A percentile compares a stretch with the other conserved stretches of the same genome.
These are phyloP conservation scores for Periophthalmodon schlosseri DNA, from an alignment of 2,113 vertebrate species.

Conservation along the genomic window DNA sequence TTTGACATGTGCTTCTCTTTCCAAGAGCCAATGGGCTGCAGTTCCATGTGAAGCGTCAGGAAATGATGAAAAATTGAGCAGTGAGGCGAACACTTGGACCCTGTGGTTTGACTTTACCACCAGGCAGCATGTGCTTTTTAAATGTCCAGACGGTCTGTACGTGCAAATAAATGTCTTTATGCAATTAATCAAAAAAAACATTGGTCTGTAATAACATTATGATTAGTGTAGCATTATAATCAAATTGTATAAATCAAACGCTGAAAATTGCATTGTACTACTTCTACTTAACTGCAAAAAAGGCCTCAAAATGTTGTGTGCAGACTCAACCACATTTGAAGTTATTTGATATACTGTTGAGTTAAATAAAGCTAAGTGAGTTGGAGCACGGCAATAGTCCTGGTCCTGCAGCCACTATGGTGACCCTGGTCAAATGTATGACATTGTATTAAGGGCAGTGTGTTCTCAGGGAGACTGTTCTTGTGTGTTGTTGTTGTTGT, in stretches of 20 bases:
- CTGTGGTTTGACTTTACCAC: constrained; percentile 24
- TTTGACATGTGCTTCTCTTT: constrained; percentile 54
- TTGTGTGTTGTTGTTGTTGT: constrained; percentile 62
- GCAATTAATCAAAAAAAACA: background rate
- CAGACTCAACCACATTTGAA: constrained; percentile 12
- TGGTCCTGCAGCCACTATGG: constrained; percentile 40
- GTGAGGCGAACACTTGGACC: background rate
- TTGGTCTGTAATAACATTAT: background rate
- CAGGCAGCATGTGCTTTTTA: constrained; percentile 5
- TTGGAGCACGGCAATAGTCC: constrained; percentile 26
- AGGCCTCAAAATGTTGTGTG: constrained; percentile 12
- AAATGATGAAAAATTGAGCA: constrained; percentile 29
- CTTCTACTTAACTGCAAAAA: background rate
- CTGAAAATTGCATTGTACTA: background rate
- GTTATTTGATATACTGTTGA: background rate
- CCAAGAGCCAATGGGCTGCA: constrained; percentile 39
- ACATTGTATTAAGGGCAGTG: constrained; percentile 33
- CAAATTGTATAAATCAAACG: background rate
- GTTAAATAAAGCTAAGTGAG: constrained; percentile 21
- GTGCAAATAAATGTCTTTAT: background rate
- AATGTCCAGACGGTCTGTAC: background rate
- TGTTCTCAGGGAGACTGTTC: constrained; percentile 40
- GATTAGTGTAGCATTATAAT: background rate
- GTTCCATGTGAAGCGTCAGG: constrained; percentile 41
- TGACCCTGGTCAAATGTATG: constrained; percentile 39